These are phyloP conservation scores for Hassar affinis DNA, from an alignment of 2,113 vertebrate genomes.

Conservation along the genomic window DNA sequence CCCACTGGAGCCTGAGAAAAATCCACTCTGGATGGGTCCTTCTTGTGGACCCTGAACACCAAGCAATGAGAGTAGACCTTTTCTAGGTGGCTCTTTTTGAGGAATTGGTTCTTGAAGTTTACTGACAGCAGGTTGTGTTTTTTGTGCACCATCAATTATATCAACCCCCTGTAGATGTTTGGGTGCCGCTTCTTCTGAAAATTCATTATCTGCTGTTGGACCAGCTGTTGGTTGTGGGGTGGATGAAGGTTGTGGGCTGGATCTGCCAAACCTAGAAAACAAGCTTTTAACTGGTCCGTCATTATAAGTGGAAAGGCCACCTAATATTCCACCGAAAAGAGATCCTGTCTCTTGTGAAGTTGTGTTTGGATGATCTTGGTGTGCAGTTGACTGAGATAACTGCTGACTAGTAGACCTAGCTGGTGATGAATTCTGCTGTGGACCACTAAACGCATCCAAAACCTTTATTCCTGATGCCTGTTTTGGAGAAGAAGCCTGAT, in stretches of 20 bases:
- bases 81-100: conserved; percentile 57
- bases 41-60: conserved; percentile 60
- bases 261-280: conserved; percentile 59
- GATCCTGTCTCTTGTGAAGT: conserved; percentile 60
- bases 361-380: conserved; percentile 62
- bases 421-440: conserved; percentile 54
- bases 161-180: conserved; percentile 10
- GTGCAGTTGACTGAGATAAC: not conserved
- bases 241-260: conserved; percentile 50
- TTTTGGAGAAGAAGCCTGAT: conserved; percentile 46
- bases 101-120: conserved; percentile 47
- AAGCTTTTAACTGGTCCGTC: conserved; percentile 46
- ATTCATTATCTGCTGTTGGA: not conserved
- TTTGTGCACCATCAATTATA: not conserved
- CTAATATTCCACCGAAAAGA: conserved; percentile 65
- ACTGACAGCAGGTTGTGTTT: not conserved
- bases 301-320: conserved; percentile 55
- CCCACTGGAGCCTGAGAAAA: not conserved
- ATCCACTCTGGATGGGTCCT: conserved; percentile 56
- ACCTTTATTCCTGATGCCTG: conserved; percentile 64
- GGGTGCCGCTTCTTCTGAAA: not conserved
- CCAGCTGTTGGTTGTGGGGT: not conserved
- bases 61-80: conserved; percentile 66
- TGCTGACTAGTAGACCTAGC: conserved; percentile 36
- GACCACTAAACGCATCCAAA: conserved; percentile 63